These are phyloP conservation scores for Astyanax mexicanus DNA, from an alignment of 2,797 vertebrate genomes.

Conservation along the genomic window DNA sequence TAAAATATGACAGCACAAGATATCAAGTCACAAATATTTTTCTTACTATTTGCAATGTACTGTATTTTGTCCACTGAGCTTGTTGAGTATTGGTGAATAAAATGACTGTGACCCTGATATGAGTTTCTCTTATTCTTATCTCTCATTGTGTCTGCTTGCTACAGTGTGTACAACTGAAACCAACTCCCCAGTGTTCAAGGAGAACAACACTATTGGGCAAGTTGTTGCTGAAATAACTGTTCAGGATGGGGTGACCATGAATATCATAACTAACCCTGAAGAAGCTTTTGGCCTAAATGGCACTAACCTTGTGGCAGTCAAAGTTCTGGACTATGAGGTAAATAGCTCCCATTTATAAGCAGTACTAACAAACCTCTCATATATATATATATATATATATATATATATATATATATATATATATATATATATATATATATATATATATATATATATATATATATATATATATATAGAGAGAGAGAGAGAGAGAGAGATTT, in stretches of 20 bases:
- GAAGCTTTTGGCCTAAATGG: conserved; percentile 45
- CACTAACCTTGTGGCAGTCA: conserved; percentile 18
- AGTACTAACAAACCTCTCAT: too few relatives aligned
- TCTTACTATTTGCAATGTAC: too few relatives aligned
- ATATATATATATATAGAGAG: too few relatives aligned
- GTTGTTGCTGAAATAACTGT: conserved; percentile 21
- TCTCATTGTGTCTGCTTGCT: neutral
- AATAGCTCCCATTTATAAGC: too few relatives aligned
- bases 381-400: too few relatives aligned
- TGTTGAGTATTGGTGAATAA: too few relatives aligned
- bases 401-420: too few relatives aligned
- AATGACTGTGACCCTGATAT: neutral
- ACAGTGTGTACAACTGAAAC: conserved; percentile 14
- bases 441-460: too few relatives aligned
- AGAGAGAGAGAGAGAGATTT: too few relatives aligned
- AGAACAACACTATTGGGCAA: conserved; percentile 56
- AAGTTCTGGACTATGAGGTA: conserved; percentile 74
- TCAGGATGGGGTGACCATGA: neutral
- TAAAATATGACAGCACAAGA: too few relatives aligned
- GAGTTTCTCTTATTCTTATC: neutral
- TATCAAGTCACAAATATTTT: too few relatives aligned
- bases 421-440: too few relatives aligned
- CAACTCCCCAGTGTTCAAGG: fast-evolving
- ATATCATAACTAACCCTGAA: fast-evolving
- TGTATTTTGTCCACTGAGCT: neutral